Evolutionary conservation across 2,113 vertebrate genomes (phyloP).

Genomic region (Eidolon helvum): DNA sequence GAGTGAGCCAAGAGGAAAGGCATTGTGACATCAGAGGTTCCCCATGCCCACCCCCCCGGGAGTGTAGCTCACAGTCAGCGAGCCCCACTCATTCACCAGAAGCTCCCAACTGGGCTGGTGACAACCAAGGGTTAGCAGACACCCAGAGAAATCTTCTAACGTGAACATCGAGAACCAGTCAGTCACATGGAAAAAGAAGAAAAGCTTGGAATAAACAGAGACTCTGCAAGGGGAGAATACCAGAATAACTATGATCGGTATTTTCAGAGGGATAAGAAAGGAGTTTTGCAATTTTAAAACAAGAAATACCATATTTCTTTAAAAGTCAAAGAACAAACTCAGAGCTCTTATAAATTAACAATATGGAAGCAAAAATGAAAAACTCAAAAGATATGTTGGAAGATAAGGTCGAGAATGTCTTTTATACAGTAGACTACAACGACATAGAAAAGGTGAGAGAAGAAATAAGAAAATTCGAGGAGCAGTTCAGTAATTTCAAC

Average conservation of each 20-base stretch:
- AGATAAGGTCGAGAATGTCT: not conserved
- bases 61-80: accelerated
- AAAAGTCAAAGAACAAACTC: not conserved
- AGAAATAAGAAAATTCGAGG: not conserved
- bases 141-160: not conserved
- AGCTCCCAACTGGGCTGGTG: not conserved
- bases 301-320: not conserved
- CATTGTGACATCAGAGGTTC: not conserved
- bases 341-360: not conserved
- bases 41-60: no score
- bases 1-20: not conserved
- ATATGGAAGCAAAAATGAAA: not conserved
- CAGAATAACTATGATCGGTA: not conserved
- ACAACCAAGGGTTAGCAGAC: not conserved
- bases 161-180: accelerated
- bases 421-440: not conserved
- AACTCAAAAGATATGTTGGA: not conserved
- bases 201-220: not conserved
- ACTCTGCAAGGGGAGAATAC: not conserved
- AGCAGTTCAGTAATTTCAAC: not conserved
- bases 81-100: not conserved
- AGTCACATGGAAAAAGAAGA: not conserved
- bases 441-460: not conserved
- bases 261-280: not conserved
- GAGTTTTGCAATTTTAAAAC: not conserved